Evolutionary conservation across 2,113 vertebrate species (phyloP).

Genomic region (Pseudorectes ferrugineus): DNA sequence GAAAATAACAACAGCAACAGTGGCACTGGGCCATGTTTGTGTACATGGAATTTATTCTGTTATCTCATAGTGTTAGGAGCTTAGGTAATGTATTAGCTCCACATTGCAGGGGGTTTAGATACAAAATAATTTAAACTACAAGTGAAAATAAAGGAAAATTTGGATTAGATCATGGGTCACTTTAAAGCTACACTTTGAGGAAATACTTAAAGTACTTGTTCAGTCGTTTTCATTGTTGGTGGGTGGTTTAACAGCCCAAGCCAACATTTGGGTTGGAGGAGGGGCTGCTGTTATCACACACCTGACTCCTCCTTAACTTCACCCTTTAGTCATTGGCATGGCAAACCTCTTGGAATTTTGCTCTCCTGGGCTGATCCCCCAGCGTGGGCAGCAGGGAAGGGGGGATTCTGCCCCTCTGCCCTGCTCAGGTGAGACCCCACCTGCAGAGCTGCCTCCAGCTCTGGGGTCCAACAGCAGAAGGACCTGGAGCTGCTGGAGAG

Average conservation of each 20-base stretch:
- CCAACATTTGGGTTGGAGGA: neutral
- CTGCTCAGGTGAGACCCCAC: neutral
- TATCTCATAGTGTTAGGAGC: neutral
- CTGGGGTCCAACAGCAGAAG: neutral
- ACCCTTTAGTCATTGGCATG: neutral
- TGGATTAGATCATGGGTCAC: neutral
- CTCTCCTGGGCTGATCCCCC: neutral
- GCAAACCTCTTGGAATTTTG: neutral
- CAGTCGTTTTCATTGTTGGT: neutral
- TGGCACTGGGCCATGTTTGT: neutral
- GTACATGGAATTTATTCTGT: neutral
- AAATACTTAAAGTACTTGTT: neutral
- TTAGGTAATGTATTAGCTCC: neutral
- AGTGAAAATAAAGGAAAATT: neutral
- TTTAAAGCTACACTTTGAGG: neutral
- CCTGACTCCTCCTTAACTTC: neutral
- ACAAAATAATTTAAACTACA: neutral
- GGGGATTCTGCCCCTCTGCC: neutral
- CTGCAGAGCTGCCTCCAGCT: neutral
- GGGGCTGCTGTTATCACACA: neutral
- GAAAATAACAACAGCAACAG: neutral
- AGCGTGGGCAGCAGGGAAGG: neutral
- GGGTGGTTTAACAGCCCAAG: neutral
- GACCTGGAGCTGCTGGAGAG: fast-evolving
- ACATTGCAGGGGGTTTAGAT: neutral